A percentile compares a stretch with the other conserved stretches of the same genome.
These are phyloP conservation scores for Stomatorhinus walkeri DNA, from an alignment of 2,797 vertebrate species.

Conservation along the genomic window DNA sequence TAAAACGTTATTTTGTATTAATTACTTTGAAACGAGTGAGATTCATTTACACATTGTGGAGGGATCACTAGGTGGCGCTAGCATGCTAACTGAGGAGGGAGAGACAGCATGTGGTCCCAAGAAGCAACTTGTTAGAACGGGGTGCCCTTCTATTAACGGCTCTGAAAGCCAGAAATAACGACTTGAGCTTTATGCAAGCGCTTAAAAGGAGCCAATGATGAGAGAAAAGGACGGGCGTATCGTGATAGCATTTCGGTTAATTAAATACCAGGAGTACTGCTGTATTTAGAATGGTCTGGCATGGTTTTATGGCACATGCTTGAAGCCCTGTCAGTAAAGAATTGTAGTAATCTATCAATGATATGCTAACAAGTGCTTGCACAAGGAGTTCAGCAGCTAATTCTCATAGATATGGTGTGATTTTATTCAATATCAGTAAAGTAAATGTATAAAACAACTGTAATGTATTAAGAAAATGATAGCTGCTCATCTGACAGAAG, in stretches of 20 bases:
- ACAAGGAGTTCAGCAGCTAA: neutral
- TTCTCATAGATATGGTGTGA: neutral
- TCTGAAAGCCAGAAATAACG: neutral
- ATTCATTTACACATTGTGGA: neutral
- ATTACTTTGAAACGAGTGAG: neutral
- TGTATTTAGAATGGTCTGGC: neutral
- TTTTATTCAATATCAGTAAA: neutral
- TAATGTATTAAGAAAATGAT: neutral
- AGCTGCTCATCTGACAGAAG: neutral
- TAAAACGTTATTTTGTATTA: neutral
- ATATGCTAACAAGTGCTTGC: neutral
- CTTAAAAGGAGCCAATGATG: neutral
- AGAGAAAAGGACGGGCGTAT: neutral
- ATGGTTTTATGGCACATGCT: neutral
- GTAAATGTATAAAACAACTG: neutral
- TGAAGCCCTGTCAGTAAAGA: neutral
- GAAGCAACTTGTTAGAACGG: neutral
- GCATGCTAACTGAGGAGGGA: neutral
- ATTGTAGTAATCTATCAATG: neutral
- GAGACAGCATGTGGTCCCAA: neutral
- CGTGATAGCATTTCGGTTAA: neutral
- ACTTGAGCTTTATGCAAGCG: neutral
- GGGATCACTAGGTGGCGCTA: neutral
- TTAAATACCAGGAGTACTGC: neutral
- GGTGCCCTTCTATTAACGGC: neutral